A percentile compares a stretch with the other conserved stretches of the same genome.
Evolutionary conservation across 2,797 vertebrate genomes (phyloP).

Genomic region (Karalla daura): DNA sequence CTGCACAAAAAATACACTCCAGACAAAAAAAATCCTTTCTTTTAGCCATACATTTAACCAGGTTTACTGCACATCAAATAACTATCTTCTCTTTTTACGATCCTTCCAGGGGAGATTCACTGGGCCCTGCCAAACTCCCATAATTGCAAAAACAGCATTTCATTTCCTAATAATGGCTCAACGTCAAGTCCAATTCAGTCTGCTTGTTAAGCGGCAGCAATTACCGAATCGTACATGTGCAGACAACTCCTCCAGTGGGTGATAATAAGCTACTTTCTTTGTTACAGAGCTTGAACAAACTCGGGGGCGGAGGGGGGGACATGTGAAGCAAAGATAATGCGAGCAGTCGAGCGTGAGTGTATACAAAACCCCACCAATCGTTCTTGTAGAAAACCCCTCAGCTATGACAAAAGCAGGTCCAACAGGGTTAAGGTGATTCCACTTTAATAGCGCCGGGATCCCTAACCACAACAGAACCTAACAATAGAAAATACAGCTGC

Average conservation of each 20-base stretch:
- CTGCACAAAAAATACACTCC: not conserved
- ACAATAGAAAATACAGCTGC: slow-evolving; percentile 66
- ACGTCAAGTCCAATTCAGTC: slow-evolving; percentile 81
- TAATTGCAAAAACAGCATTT: slow-evolving; percentile 82
- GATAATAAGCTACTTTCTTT: slow-evolving; percentile 85
- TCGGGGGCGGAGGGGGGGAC: slow-evolving; percentile 55
- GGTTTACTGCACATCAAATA: slow-evolving; percentile 1
- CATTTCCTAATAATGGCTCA: slow-evolving; percentile 80
- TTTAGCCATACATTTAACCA: not conserved
- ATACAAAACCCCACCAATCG: slow-evolving; percentile 74
- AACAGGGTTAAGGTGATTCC: slow-evolving; percentile 75
- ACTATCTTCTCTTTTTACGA: slow-evolving; percentile 48
- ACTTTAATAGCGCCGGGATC: slow-evolving; percentile 66
- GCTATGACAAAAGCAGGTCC: slow-evolving; percentile 72
- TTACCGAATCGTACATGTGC: slow-evolving; percentile 81
- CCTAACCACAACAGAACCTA: slow-evolving; percentile 46
- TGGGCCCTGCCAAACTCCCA: slow-evolving; percentile 71
- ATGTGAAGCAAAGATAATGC: slow-evolving; percentile 78
- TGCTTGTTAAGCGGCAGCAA: slow-evolving; percentile 76
- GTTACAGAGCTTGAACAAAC: slow-evolving; percentile 82
- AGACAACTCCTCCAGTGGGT: slow-evolving; percentile 78
- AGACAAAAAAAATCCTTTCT: not conserved
- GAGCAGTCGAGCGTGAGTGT: slow-evolving; percentile 72
- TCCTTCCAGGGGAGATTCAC: slow-evolving; percentile 56
- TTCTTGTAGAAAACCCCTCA: slow-evolving; percentile 73